These are phyloP conservation scores for Eudemis profundana DNA, from an alignment of 2,888 invertebrate species.

Conservation along the genomic window DNA sequence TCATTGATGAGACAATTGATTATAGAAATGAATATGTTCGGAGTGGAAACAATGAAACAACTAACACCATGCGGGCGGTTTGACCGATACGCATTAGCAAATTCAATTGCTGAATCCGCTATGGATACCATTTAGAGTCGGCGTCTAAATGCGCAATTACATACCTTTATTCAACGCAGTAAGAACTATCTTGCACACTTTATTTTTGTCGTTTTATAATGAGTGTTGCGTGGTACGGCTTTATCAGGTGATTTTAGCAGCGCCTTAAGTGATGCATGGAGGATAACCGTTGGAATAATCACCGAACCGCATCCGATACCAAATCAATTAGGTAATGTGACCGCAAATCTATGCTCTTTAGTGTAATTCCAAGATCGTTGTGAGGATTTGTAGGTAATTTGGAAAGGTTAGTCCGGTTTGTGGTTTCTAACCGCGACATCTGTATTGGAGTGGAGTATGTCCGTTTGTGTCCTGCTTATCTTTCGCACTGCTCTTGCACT, in stretches of 20 bases:
- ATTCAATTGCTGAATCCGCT: not conserved
- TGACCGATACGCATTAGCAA: not conserved
- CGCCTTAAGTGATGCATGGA: not conserved
- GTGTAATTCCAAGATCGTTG: too few species aligned
- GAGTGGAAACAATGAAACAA: not conserved
- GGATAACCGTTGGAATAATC: conserved; percentile 3
- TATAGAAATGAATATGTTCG: not conserved
- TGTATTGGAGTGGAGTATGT: too few species aligned
- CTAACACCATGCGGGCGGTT: not conserved
- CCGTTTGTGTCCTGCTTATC: too few species aligned
- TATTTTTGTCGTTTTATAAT: not conserved
- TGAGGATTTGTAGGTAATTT: too few species aligned
- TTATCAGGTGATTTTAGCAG: not conserved
- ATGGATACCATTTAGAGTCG: not conserved
- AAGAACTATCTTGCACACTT: not conserved
- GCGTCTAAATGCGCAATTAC: not conserved
- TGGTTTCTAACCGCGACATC: too few species aligned
- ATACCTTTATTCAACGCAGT: not conserved
- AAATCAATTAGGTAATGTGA: not conserved
- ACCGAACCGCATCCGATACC: not conserved
- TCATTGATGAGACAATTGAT: not conserved
- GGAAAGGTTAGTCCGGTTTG: too few species aligned
- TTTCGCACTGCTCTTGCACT: too few species aligned
- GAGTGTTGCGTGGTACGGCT: not conserved
- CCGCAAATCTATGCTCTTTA: not conserved